Conservation (phyloP, 2,888 invertebrate species). For the Drosophila hamatofila region DNA sequence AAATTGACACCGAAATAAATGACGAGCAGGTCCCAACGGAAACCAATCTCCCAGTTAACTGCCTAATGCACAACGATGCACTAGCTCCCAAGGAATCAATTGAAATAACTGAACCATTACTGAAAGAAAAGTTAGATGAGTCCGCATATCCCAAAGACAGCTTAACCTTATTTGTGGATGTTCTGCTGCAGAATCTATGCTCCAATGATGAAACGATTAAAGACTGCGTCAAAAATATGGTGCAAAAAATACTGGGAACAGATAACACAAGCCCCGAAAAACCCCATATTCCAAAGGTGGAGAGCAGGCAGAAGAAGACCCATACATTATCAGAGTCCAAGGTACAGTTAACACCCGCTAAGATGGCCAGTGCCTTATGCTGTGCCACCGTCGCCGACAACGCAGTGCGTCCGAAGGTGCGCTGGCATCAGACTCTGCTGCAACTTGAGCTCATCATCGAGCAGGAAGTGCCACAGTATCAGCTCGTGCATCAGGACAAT, state of each 20-base stretch:
- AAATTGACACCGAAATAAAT: background rate
- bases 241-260: background rate
- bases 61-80: too few relatives aligned
- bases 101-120: background rate
- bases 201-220: background rate
- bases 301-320: background rate
- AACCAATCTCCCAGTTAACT: background rate
- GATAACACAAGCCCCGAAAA: background rate
- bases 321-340: background rate
- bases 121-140: too few relatives aligned
- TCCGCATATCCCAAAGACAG: background rate
- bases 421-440: conserved; percentile 50
- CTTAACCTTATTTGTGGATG: conserved; percentile 5
- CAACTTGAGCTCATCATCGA: conserved; percentile 52
- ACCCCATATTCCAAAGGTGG: too few relatives aligned
- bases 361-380: conserved; percentile 7
- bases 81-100: background rate
- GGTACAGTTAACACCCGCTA: background rate
- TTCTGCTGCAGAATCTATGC: conserved; percentile 19
- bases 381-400: conserved; percentile 5
- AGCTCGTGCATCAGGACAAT: conserved; percentile 29
- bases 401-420: conserved; percentile 54
- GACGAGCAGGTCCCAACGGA: background rate
- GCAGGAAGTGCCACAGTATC: conserved; percentile 55
- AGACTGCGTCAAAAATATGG: background rate